These are phyloP conservation scores for Parnassius mnemosyne DNA, from an alignment of 2,888 invertebrate species.

Conservation along the genomic window DNA sequence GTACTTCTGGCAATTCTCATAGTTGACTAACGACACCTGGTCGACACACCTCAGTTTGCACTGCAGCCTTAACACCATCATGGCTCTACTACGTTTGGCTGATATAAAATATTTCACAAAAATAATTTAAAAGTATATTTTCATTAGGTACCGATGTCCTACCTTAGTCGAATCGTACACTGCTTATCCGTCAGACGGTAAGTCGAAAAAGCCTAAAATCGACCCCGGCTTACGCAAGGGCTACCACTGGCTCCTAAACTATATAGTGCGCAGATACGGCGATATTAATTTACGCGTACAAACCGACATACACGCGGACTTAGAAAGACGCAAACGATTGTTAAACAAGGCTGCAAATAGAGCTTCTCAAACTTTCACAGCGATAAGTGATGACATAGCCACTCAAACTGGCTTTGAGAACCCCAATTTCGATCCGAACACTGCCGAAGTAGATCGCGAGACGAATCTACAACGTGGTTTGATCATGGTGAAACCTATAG, in stretches of 20 bases:
- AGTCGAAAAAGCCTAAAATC: constrained; percentile 74
- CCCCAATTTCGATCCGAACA: constrained; percentile 59
- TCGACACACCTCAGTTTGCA: too few relatives aligned
- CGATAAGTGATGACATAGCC: constrained; percentile 60
- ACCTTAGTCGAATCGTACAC: constrained; percentile 90
- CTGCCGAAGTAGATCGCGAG: constrained; percentile 36
- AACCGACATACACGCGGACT: constrained; percentile 81
- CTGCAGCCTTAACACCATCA: too few relatives aligned
- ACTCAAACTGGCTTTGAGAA: constrained; percentile 75
- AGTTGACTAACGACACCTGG: too few relatives aligned
- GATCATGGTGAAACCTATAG: constrained; percentile 66
- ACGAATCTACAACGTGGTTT: constrained; percentile 48
- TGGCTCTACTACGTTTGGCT: too few relatives aligned
- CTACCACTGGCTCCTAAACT: constrained; percentile 86
- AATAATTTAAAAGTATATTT: background rate
- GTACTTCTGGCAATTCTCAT: too few relatives aligned
- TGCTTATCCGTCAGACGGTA: constrained; percentile 56
- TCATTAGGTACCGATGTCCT: constrained; percentile 84
- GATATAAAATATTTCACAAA: too few relatives aligned
- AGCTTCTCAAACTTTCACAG: constrained; percentile 55
- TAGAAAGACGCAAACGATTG: constrained; percentile 70
- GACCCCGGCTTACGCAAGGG: constrained; percentile 85
- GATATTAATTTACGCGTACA: constrained; percentile 83
- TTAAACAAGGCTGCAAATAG: constrained; percentile 57
- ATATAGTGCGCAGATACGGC: constrained; percentile 84